Evolutionary conservation across 1,140 invertebrate species (phyloP), one percentile per base, ranked within the genome.

Genomic region (Tetranychus urticae): DNA sequence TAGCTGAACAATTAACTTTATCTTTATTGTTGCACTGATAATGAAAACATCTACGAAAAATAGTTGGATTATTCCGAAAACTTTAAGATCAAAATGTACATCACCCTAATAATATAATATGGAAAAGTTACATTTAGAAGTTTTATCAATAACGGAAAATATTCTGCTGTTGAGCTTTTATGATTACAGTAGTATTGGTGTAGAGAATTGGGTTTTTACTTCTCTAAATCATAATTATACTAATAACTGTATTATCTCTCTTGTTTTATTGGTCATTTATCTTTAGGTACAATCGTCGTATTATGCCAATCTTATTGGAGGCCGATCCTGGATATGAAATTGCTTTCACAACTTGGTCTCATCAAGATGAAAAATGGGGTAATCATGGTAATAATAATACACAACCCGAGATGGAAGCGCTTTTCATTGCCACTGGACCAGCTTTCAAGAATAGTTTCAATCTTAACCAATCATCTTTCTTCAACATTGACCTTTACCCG

Each of bases 371-470:
- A 3, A 47, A 47, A 47, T 64, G 65, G 61, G 65, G 65, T n/a
- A 65, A 66, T 60, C 73, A 76, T 66, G 74, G 74, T 3, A 76
- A 73, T 58, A 67, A 70, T 61, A 70, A 70, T 58, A 64, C 61
- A 14, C 58, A 68, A 2, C 33, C 57, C 2, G 58, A 55, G 8
- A 76, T 76, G 75, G 69, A 73, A 64, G 70, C 74, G 47, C 67
- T 75, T 56, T 76, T 76, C 62, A 61, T 76, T 23, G 75, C 73
- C 12, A 65, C 67, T 65, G 75, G 75, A n/a, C 74, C 74, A 61
- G 63, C 67, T 8, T 74, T 76, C 65, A 70, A 69, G 61, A 56
- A 62, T 13, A 67, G 65, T 14, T 61, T 63, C 36, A 66, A 50
- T 42, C 63, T 65, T 13, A 58, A 63, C 7, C 52, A 48, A 7